Evolutionary conservation across 2,888 invertebrate species (phyloP).

Genomic region (Eubasilissa splendida): DNA sequence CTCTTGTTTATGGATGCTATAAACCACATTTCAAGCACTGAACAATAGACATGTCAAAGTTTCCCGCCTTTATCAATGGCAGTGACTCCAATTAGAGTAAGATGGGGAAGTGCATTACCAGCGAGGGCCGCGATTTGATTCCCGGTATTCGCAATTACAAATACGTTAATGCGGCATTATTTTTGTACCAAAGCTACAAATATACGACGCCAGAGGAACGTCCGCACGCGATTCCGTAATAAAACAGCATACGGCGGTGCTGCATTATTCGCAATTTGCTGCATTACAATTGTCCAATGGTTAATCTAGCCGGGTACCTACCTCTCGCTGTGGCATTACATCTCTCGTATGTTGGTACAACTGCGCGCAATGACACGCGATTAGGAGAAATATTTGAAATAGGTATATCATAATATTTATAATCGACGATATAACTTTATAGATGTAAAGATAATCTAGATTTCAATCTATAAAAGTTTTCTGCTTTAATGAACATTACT

Average conservation of each 20-base stretch:
- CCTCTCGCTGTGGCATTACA: background rate
- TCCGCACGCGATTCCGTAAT: constrained; percentile 55
- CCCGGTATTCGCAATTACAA: constrained; percentile 51
- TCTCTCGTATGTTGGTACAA: too few species aligned
- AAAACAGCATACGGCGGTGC: constrained; percentile 44
- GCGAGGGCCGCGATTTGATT: constrained; percentile 29
- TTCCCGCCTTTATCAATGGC: too few species aligned
- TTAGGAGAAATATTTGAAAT: too few species aligned
- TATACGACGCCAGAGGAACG: background rate
- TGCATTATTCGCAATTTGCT: constrained; percentile 54
- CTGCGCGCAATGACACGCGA: too few species aligned
- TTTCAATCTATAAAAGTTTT: too few species aligned
- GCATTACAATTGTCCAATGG: constrained; percentile 33
- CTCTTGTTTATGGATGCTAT: too few species aligned
- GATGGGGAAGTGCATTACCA: constrained; percentile 10
- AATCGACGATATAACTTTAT: too few species aligned
- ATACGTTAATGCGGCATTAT: constrained; percentile 30
- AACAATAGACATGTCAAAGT: too few species aligned
- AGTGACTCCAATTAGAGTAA: constrained; percentile 5
- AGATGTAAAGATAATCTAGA: too few species aligned
- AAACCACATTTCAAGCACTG: too few species aligned
- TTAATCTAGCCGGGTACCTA: constrained; percentile 15
- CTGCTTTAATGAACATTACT: too few species aligned
- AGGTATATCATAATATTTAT: too few species aligned
- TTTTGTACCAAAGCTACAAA: constrained; percentile 9